Percentiles rank a stretch among this genome's conserved stretches.
These are phyloP conservation scores for Campylomormyrus tamandua DNA, from an alignment of 2,113 vertebrate species.

Conservation along the genomic window DNA sequence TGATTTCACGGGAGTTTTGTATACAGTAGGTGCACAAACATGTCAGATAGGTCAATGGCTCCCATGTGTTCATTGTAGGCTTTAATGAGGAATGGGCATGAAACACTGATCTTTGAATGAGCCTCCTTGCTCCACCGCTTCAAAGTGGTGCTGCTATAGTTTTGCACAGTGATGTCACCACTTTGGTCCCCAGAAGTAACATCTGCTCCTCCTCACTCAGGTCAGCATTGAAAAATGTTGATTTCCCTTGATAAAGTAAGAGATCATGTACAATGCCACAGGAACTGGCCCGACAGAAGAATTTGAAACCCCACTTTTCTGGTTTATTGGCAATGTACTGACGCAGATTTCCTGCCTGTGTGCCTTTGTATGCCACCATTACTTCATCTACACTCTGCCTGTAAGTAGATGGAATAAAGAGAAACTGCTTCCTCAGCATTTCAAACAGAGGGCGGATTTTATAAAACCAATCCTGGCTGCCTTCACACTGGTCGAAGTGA, in stretches of 20 bases:
- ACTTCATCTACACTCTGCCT: slow-evolving; percentile 7
- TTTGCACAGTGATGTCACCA: neutral
- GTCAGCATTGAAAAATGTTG: neutral
- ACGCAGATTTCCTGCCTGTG: neutral
- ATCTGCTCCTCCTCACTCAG: neutral
- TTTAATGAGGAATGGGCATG: no score
- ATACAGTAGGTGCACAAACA: no score
- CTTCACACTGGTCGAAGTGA: neutral
- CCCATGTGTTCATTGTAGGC: no score
- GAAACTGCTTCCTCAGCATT: neutral
- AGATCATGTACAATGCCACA: slow-evolving; percentile 2
- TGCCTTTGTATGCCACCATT: slow-evolving; percentile 17
- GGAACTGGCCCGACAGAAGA: neutral
- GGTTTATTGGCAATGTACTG: slow-evolving; percentile 15
- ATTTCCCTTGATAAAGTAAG: slow-evolving; percentile 7
- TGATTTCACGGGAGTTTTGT: no score
- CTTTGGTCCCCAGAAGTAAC: neutral
- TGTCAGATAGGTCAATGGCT: no score
- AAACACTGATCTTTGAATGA: no score
- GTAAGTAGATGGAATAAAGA: neutral
- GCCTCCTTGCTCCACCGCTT: no score
- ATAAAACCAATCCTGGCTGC: neutral
- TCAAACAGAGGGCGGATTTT: slow-evolving; percentile 11
- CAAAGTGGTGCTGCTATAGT: neutral
- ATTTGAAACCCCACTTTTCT: slow-evolving; percentile 11